A percentile compares a stretch with the other conserved stretches of the same genome.
phyloP scores from a whole-genome alignment of 53 echinoderm and acorn worm genomes.

The Antedon mediterranea region DNA sequence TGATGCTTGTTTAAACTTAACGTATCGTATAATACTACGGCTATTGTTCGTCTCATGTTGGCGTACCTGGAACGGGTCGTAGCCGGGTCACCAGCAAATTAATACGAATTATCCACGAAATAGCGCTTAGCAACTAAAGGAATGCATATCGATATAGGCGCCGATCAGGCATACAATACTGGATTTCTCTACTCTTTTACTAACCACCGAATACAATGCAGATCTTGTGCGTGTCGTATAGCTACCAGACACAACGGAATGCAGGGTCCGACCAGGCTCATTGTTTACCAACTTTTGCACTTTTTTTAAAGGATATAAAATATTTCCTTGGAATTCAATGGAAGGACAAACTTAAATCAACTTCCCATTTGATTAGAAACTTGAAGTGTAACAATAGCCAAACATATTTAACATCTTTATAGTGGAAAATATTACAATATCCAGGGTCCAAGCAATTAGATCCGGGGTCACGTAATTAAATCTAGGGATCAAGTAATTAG shows the following conservation, averaged over 20 bases:
- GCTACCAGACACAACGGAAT: neutral
- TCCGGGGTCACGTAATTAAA: too few species aligned
- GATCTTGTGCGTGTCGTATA: neutral
- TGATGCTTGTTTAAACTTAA: neutral
- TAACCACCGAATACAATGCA: neutral
- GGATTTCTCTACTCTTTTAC: neutral
- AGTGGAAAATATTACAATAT: too few species aligned
- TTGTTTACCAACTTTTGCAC: too few species aligned
- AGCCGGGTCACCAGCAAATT: neutral
- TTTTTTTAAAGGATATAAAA: too few species aligned
- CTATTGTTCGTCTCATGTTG: neutral
- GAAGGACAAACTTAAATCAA: too few species aligned
- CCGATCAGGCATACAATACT: neutral
- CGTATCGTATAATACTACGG: neutral
- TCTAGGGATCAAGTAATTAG: too few species aligned
- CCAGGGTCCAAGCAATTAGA: too few species aligned
- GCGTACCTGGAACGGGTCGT: neutral
- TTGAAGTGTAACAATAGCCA: too few species aligned
- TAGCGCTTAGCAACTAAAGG: neutral
- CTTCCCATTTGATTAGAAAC: too few species aligned
- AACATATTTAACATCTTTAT: too few species aligned
- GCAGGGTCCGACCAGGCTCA: neutral
- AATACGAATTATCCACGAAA: neutral
- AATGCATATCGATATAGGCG: neutral
- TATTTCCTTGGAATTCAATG: too few species aligned